Conservation (phyloP, 2,113 vertebrate species). For the Nymphicus hollandicus region DNA sequence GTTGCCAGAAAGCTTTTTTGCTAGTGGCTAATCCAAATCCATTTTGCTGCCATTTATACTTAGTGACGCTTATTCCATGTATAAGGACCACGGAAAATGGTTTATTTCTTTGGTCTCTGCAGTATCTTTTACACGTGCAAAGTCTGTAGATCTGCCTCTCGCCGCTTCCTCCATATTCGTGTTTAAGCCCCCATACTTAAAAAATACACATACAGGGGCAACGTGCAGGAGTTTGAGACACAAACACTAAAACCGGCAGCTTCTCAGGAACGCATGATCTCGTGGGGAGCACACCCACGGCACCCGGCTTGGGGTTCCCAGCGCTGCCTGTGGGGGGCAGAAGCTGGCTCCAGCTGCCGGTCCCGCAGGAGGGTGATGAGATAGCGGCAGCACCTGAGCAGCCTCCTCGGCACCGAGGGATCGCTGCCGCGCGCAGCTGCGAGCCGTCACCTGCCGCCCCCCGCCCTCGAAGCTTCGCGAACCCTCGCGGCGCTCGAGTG, state of each 20-base stretch:
- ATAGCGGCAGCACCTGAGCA: accelerated
- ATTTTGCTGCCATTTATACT: background rate
- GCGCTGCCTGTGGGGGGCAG: background rate
- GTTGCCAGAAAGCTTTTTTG: background rate
- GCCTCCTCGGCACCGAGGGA: background rate
- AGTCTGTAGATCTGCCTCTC: background rate
- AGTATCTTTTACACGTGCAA: accelerated
- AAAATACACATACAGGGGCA: background rate
- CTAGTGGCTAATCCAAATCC: background rate
- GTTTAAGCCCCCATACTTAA: background rate
- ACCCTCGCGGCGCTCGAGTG: no score
- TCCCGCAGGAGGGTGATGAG: background rate
- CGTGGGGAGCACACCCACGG: accelerated
- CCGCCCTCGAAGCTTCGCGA: background rate
- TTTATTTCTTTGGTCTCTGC: background rate
- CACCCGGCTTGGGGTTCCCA: background rate
- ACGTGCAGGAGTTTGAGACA: background rate
- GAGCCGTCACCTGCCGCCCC: accelerated
- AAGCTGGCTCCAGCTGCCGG: background rate
- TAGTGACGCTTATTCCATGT: background rate
- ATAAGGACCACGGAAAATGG: background rate
- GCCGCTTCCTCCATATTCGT: accelerated
- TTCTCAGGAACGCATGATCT: background rate
- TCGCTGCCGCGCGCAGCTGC: accelerated
- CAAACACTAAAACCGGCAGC: accelerated